phyloP scores from a whole-genome alignment of 2,113 vertebrate genomes.

The Syngnathus scovelli region DNA sequence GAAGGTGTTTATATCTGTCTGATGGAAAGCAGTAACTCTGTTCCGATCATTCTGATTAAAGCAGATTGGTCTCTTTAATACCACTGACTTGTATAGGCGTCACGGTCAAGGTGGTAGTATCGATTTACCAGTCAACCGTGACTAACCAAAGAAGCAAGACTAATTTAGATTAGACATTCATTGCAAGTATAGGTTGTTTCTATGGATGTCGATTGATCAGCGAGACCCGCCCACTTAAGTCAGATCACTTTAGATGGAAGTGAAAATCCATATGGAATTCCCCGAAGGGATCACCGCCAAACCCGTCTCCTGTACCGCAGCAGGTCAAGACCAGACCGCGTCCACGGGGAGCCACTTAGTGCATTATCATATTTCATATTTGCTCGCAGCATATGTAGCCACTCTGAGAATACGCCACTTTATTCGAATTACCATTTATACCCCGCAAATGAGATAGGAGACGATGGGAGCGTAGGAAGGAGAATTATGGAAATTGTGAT shows the following conservation, averaged over 20 bases:
- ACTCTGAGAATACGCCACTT: slow-evolving; percentile 33
- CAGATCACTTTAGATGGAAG: slow-evolving; percentile 48
- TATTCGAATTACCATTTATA: slow-evolving; percentile 51
- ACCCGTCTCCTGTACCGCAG: slow-evolving; percentile 2
- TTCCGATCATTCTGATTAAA: slow-evolving; percentile 11
- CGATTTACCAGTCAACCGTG: slow-evolving; percentile 50
- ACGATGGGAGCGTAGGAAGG: slow-evolving; percentile 13
- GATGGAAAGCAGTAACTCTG: slow-evolving; percentile 31
- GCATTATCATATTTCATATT: slow-evolving; percentile 48
- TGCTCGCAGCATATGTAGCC: slow-evolving; percentile 32
- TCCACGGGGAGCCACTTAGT: slow-evolving; percentile 40
- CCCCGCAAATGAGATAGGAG: slow-evolving; percentile 37
- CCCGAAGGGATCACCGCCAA: background rate
- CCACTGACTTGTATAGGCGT: slow-evolving; percentile 8
- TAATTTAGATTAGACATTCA: slow-evolving; percentile 56
- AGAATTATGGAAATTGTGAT: slow-evolving; percentile 57
- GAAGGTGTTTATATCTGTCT: slow-evolving; percentile 35
- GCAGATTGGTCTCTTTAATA: slow-evolving; percentile 9
- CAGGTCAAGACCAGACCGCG: slow-evolving; percentile 28
- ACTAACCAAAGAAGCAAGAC: slow-evolving; percentile 51
- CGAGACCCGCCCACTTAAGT: slow-evolving; percentile 49
- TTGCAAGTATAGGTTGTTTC: slow-evolving; percentile 52
- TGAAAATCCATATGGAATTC: slow-evolving; percentile 62
- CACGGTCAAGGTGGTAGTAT: slow-evolving; percentile 39
- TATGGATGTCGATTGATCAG: slow-evolving; percentile 55